Percentiles rank a stretch among this genome's conserved stretches.
Evolutionary conservation across 2,888 invertebrate species (phyloP).

Genomic region (Heliconius sara): DNA sequence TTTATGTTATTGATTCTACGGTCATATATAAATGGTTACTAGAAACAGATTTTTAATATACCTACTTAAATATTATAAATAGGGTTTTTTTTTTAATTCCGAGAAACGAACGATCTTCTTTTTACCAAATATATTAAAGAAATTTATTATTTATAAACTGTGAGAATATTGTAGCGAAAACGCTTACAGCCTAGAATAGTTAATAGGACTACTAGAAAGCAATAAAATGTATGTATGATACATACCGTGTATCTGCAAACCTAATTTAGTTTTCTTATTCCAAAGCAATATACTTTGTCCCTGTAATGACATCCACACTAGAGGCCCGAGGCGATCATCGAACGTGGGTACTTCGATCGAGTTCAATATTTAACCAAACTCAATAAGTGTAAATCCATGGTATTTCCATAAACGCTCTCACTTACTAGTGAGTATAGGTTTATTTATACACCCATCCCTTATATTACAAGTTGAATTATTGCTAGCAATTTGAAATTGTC

Average conservation of each 20-base stretch:
- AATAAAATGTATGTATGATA: not conserved
- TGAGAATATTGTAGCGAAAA: not conserved
- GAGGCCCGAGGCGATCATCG: conserved; percentile 34
- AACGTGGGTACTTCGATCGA: conserved; percentile 35
- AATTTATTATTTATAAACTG: no score
- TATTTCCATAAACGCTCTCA: conserved; percentile 60
- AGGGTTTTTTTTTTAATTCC: not conserved
- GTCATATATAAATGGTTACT: not conserved
- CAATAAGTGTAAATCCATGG: conserved; percentile 62
- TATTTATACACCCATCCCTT: conserved; percentile 60
- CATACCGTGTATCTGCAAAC: not conserved
- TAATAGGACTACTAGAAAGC: not conserved
- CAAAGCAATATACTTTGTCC: conserved; percentile 4
- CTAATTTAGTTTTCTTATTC: conserved; percentile 15
- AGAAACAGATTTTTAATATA: not conserved
- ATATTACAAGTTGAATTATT: conserved; percentile 60
- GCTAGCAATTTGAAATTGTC: conserved; percentile 61
- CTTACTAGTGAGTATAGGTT: conserved; percentile 54
- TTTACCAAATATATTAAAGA: no score
- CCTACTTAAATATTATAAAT: not conserved
- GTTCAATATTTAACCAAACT: conserved; percentile 52
- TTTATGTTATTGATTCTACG: not conserved
- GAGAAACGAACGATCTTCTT: no score
- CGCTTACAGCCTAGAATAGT: not conserved
- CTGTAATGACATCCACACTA: conserved; percentile 5